phyloP scores from a whole-genome alignment of 2,888 invertebrate species.

The Sericinus montela region DNA sequence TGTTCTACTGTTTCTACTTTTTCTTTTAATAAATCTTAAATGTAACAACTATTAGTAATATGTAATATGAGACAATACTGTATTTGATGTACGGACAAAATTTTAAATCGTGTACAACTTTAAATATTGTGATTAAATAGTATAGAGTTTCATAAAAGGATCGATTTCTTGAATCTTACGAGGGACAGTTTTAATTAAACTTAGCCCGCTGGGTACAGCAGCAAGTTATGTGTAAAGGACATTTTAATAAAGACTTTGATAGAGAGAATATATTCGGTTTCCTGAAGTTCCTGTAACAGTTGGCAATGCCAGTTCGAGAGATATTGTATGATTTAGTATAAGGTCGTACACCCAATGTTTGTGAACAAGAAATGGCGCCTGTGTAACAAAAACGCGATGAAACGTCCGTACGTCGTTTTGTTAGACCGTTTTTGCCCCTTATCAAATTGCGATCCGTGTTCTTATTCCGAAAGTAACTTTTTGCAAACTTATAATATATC shows the following conservation, averaged over 20 bases:
- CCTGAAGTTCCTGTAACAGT: constrained; percentile 8
- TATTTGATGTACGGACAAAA: too few relatives aligned
- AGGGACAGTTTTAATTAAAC: too few relatives aligned
- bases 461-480: constrained; percentile 4
- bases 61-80: too few relatives aligned
- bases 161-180: too few relatives aligned
- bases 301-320: constrained; percentile 5
- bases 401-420: constrained; percentile 9
- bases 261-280: neutral
- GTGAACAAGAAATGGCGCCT: constrained; percentile 6
- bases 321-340: neutral
- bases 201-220: too few relatives aligned
- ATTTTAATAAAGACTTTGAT: neutral
- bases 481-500: neutral
- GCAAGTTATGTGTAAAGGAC: too few relatives aligned
- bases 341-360: neutral
- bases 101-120: too few relatives aligned
- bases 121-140: too few relatives aligned
- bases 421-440: constrained; percentile 10
- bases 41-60: too few relatives aligned
- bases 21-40: too few relatives aligned
- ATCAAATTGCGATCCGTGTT: constrained; percentile 11
- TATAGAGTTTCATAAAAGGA: too few relatives aligned
- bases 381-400: constrained; percentile 10
- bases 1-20: too few relatives aligned